Evolutionary conservation across 2,797 vertebrate species (phyloP).

Genomic region (Acrocephalus scirpaceus): DNA sequence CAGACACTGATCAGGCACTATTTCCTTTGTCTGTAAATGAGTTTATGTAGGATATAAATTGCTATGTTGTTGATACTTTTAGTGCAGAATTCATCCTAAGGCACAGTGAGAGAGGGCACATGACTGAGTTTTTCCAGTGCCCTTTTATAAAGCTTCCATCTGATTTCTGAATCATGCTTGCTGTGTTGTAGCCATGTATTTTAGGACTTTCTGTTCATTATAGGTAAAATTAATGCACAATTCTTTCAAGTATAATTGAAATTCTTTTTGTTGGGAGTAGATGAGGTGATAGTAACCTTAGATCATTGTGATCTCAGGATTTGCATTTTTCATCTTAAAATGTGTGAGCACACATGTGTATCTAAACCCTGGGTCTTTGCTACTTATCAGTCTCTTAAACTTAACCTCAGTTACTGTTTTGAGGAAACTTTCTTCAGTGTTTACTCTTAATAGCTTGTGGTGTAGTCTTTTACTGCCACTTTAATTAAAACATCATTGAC

Average conservation of each 20-base stretch:
- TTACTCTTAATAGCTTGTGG: neutral
- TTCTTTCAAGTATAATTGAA: neutral
- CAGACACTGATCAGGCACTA: neutral
- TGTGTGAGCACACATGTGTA: neutral
- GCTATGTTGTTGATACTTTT: neutral
- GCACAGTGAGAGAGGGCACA: neutral
- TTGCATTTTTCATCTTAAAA: neutral
- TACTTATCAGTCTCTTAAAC: neutral
- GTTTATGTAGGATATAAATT: neutral
- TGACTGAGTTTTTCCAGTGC: neutral
- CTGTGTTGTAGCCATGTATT: neutral
- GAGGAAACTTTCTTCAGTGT: neutral
- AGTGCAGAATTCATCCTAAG: neutral
- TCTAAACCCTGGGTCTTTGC: neutral
- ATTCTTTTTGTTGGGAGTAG: neutral
- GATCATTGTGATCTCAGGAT: neutral
- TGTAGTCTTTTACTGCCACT: neutral
- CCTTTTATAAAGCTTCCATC: neutral
- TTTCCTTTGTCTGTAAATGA: neutral
- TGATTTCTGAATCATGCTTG: neutral
- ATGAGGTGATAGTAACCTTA: neutral
- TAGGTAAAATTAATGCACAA: neutral
- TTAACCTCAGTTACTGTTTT: neutral
- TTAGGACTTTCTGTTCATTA: neutral
- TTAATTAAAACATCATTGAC: neutral